phyloP scores from a whole-genome alignment of 2,113 vertebrate species.

The Scalopus aquaticus region DNA sequence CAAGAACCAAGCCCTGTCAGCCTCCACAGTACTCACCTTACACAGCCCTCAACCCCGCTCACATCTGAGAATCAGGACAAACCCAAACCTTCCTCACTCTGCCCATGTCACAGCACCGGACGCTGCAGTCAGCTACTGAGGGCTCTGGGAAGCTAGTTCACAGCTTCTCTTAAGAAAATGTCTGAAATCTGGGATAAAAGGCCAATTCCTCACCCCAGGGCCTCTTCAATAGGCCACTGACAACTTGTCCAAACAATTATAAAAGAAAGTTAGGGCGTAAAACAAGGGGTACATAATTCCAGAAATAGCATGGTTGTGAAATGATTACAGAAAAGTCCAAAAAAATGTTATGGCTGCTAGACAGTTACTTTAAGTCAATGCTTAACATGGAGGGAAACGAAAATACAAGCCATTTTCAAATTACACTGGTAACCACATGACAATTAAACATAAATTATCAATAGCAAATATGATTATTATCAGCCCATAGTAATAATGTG shows the following conservation, averaged over 20 bases:
- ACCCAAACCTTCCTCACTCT: neutral
- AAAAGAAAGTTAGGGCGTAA: neutral
- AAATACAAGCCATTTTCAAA: neutral
- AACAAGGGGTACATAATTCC: neutral
- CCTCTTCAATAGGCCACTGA: neutral
- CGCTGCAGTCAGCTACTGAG: neutral
- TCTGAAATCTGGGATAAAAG: neutral
- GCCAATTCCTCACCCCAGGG: neutral
- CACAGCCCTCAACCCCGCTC: neutral
- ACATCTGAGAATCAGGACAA: neutral
- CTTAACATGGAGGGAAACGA: neutral
- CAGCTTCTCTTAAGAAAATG: neutral
- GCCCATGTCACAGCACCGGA: neutral
- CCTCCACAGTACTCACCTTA: neutral
- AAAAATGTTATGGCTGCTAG: neutral
- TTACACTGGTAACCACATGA: neutral
- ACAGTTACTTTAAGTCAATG: neutral
- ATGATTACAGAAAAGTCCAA: neutral
- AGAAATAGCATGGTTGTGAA: neutral
- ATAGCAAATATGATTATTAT: neutral
- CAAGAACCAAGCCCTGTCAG: neutral
- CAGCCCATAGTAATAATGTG: neutral
- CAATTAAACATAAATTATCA: neutral
- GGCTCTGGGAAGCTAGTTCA: neutral
- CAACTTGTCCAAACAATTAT: neutral